phyloP scores from a whole-genome alignment of 2,113 vertebrate genomes.

The Hyaena hyaena region DNA sequence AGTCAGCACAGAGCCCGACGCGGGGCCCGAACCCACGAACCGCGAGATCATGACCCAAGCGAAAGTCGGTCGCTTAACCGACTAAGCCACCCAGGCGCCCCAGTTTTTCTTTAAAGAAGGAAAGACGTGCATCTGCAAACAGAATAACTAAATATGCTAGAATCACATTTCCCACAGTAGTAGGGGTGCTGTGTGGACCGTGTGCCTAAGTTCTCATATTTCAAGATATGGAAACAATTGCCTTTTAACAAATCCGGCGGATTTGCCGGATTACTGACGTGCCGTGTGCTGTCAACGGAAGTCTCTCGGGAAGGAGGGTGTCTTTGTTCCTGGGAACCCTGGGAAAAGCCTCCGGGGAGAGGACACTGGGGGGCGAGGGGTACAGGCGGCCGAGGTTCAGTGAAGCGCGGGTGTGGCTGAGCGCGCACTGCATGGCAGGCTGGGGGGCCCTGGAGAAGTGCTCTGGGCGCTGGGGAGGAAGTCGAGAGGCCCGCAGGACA shows the following conservation, averaged over 20 bases:
- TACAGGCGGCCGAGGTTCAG: not conserved
- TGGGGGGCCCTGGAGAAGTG: not conserved
- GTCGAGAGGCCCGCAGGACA: not conserved
- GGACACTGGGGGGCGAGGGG: not conserved
- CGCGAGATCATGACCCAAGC: too few relatives aligned
- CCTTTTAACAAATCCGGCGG: too few relatives aligned
- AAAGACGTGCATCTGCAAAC: not conserved
- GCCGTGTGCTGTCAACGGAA: too few relatives aligned
- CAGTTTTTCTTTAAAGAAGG: not conserved
- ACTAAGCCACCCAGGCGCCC: too few relatives aligned
- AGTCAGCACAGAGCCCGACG: too few relatives aligned
- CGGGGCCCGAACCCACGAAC: too few relatives aligned
- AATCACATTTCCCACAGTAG: not conserved
- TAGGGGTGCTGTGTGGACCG: not conserved
- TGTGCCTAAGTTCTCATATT: not conserved
- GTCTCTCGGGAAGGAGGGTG: not conserved
- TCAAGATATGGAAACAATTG: not conserved
- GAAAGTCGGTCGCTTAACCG: too few relatives aligned
- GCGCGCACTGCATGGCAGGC: too few relatives aligned
- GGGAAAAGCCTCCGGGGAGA: not conserved
- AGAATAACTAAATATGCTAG: not conserved
- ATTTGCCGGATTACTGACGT: too few relatives aligned
- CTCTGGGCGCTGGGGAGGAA: not conserved
- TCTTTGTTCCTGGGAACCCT: not conserved
- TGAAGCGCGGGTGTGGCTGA: not conserved